These are phyloP conservation scores for Drosophila erecta DNA, from an alignment of 1,140 invertebrate species.

Conservation along the genomic window DNA sequence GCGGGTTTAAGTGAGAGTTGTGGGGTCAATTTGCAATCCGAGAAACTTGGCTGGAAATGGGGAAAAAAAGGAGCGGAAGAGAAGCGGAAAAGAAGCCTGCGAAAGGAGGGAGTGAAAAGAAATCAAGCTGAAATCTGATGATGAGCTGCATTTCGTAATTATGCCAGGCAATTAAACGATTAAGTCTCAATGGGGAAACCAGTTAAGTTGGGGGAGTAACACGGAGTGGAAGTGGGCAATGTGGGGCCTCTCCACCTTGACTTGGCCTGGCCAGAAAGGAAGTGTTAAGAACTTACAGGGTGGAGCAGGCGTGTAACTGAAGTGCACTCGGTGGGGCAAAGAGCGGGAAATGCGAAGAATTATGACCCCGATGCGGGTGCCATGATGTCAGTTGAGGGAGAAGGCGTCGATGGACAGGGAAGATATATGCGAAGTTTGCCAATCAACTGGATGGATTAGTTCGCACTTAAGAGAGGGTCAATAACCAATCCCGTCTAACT, in stretches of 20 bases:
- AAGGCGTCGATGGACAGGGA: background rate
- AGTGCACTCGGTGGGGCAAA: slow-evolving; percentile 25
- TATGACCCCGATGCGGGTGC: background rate
- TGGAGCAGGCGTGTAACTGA: slow-evolving; percentile 61
- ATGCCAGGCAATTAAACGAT: slow-evolving; percentile 82
- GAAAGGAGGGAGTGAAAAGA: slow-evolving; percentile 25
- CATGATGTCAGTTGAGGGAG: background rate
- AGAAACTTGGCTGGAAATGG: slow-evolving; percentile 19
- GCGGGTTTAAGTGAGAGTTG: slow-evolving; percentile 38
- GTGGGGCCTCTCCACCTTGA: slow-evolving; percentile 3
- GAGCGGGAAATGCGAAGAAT: background rate
- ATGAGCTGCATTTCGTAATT: slow-evolving; percentile 82
- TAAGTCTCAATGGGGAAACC: slow-evolving; percentile 50
- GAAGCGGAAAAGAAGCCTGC: slow-evolving; percentile 7
- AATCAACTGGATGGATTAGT: slow-evolving; percentile 41
- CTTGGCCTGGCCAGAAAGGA: slow-evolving; percentile 17
- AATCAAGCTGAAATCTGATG: slow-evolving; percentile 79
- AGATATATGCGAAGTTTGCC: slow-evolving; percentile 45
- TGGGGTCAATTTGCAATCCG: slow-evolving; percentile 52
- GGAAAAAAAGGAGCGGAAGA: slow-evolving; percentile 1
- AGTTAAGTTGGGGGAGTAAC: slow-evolving; percentile 11
- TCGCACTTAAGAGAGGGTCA: background rate
- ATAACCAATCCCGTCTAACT: no score
- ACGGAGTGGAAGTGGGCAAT: background rate
- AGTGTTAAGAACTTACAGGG: slow-evolving; percentile 52